Conservation (phyloP, 2,888 invertebrate genomes). For the Junonia oenone region DNA sequence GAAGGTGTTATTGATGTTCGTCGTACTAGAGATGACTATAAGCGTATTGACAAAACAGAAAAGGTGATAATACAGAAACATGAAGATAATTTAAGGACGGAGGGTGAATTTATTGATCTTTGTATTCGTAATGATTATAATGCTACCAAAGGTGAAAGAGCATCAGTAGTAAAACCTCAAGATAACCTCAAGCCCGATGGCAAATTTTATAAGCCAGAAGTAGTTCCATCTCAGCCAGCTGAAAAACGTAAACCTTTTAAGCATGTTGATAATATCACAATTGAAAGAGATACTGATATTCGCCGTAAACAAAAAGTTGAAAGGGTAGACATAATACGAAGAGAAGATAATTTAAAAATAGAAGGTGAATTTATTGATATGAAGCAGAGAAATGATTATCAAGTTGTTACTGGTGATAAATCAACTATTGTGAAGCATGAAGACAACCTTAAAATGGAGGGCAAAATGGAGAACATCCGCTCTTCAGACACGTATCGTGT, state of each 20-base stretch:
- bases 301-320: constrained; percentile 70
- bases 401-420: constrained; percentile 67
- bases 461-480: constrained; percentile 76
- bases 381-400: constrained; percentile 78
- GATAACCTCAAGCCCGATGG: constrained; percentile 83
- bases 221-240: constrained; percentile 69
- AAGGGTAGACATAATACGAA: constrained; percentile 79
- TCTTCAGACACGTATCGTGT: constrained; percentile 77
- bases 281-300: constrained; percentile 62
- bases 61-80: constrained; percentile 71
- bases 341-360: constrained; percentile 82
- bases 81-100: constrained; percentile 80
- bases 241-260: constrained; percentile 78
- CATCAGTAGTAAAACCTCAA: constrained; percentile 79
- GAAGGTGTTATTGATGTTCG: constrained; percentile 81
- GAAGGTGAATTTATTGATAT: constrained; percentile 81
- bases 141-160: constrained; percentile 80
- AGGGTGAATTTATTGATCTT: constrained; percentile 76
- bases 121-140: constrained; percentile 73
- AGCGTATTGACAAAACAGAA: constrained; percentile 75
- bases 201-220: constrained; percentile 74
- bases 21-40: constrained; percentile 78
- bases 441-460: constrained; percentile 83
- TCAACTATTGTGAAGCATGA: constrained; percentile 76
- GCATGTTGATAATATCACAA: constrained; percentile 80